A percentile compares a stretch with the other conserved stretches of the same genome.
phyloP scores from a whole-genome alignment of 1,140 invertebrate species.

The Drosophila asahinai region DNA sequence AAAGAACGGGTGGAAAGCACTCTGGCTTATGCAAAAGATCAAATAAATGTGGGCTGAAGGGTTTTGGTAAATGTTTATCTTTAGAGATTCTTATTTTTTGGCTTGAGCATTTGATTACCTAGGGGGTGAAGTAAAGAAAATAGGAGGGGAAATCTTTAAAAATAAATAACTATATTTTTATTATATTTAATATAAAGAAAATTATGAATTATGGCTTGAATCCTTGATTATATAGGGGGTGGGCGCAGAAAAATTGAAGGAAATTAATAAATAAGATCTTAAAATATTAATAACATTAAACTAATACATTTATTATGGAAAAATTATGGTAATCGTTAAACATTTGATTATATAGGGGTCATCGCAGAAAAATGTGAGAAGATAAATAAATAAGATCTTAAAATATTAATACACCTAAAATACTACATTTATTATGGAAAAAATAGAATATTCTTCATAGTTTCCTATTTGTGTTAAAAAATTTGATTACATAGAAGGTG shows the following conservation, averaged over 20 bases:
- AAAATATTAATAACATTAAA: not conserved
- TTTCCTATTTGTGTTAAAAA: no score
- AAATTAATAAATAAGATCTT: not conserved
- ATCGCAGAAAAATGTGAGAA: not conserved
- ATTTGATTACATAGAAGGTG: not conserved
- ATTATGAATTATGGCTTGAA: not conserved
- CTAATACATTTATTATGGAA: not conserved
- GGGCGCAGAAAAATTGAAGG: not conserved
- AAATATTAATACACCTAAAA: not conserved
- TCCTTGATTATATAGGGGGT: not conserved
- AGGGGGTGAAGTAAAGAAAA: no score
- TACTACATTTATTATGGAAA: not conserved
- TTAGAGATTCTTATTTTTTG: not conserved
- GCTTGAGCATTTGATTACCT: no score
- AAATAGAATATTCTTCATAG: no score
- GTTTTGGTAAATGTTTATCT: conserved; percentile 11
- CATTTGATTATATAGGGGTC: not conserved
- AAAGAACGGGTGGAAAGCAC: not conserved
- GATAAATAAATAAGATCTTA: not conserved
- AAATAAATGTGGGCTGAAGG: conserved; percentile 12
- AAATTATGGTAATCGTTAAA: no score
- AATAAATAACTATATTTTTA: not conserved
- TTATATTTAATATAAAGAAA: no score
- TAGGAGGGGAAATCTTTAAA: not conserved
- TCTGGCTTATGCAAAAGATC: conserved; percentile 2